These are phyloP conservation scores for Tachystola acroxantha DNA, from an alignment of 2,888 invertebrate species.

Conservation along the genomic window DNA sequence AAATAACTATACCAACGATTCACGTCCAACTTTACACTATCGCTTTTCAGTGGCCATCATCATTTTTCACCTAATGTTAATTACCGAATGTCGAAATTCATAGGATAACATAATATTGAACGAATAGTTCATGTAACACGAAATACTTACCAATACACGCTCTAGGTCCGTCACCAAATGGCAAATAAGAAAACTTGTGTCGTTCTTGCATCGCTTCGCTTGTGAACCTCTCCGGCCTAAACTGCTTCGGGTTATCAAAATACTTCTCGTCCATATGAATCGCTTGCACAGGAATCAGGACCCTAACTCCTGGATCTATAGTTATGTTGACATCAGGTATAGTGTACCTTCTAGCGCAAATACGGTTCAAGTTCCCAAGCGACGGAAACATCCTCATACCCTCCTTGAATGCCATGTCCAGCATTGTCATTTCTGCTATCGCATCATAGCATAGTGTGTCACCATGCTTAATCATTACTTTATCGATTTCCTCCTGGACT, in stretches of 20 bases:
- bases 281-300: slow-evolving; percentile 26
- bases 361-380: slow-evolving; percentile 18
- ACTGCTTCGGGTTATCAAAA: slow-evolving; percentile 25
- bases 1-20: no score
- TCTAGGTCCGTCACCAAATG: slow-evolving; percentile 29
- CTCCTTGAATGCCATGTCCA: slow-evolving; percentile 35
- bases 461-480: slow-evolving; percentile 23
- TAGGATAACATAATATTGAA: no score
- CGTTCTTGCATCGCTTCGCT: slow-evolving; percentile 11
- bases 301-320: slow-evolving; percentile 22
- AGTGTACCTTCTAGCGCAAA: slow-evolving; percentile 20
- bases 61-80: no score
- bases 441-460: slow-evolving; percentile 32
- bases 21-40: no score
- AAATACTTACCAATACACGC: slow-evolving; percentile 25
- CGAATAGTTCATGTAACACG: no score
- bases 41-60: no score
- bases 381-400: slow-evolving; percentile 26
- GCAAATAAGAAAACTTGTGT: slow-evolving; percentile 22
- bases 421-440: slow-evolving; percentile 33
- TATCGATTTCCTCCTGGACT: slow-evolving; percentile 39
- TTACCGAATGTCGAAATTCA: no score
- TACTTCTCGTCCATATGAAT: slow-evolving; percentile 28
- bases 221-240: slow-evolving; percentile 28
- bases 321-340: slow-evolving; percentile 24